phyloP scores from a whole-genome alignment of 2,113 vertebrate species.

The Ranitomeya variabilis region DNA sequence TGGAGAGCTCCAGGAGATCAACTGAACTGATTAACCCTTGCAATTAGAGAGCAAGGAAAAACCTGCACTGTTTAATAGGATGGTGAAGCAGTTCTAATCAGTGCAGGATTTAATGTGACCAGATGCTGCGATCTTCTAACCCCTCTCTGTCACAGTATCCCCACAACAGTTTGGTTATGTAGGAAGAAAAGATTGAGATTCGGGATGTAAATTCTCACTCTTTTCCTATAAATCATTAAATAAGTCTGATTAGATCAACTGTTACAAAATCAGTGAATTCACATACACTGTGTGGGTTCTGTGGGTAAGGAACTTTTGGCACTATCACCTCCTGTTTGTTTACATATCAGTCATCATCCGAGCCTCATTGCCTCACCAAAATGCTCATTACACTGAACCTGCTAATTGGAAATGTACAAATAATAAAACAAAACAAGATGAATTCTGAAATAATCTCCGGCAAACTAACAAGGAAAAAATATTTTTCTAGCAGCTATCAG shows the following conservation, averaged over 20 bases:
- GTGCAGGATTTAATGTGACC: no score
- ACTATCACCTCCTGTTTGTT: slow-evolving; percentile 30
- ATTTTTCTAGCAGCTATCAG: not conserved
- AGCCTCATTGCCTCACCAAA: not conserved
- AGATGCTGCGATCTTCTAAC: no score
- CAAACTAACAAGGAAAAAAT: not conserved
- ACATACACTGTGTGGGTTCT: not conserved
- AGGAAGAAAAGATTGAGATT: not conserved
- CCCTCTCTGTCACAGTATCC: no score
- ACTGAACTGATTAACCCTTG: no score
- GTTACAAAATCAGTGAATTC: slow-evolving; percentile 10
- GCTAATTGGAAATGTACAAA: slow-evolving; percentile 24
- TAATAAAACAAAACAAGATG: not conserved
- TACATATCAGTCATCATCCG: slow-evolving; percentile 8
- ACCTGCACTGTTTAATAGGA: no score
- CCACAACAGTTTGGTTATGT: not conserved
- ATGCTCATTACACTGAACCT: not conserved
- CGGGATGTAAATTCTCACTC: not conserved
- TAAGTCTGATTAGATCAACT: not conserved
- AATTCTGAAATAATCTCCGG: not conserved
- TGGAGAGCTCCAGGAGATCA: no score
- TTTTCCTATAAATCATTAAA: not conserved
- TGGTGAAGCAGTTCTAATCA: no score
- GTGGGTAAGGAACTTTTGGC: slow-evolving; percentile 1
- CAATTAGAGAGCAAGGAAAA: no score